Conservation (phyloP, 2,797 vertebrate species). For the Phataginus tricuspis region DNA sequence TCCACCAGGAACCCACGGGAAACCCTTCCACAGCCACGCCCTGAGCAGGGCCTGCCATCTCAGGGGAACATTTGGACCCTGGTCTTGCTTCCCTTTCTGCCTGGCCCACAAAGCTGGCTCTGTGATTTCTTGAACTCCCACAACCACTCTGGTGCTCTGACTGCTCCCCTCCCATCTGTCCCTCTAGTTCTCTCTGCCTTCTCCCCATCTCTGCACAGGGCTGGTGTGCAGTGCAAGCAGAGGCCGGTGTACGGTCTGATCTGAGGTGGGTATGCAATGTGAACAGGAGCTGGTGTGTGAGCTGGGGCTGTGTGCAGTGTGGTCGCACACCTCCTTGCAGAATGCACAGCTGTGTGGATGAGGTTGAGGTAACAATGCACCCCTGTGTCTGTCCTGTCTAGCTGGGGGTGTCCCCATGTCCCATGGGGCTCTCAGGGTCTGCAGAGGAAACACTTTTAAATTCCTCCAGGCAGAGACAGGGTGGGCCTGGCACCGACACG, state of each 20-base stretch:
- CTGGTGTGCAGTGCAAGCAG: too few relatives aligned
- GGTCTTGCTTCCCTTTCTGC: background rate
- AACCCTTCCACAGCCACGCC: background rate
- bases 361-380: background rate
- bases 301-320: too few relatives aligned
- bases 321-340: accelerated
- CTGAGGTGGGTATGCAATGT: too few relatives aligned
- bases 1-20: too few relatives aligned
- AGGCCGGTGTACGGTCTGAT: accelerated
- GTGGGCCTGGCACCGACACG: background rate
- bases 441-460: background rate
- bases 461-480: background rate
- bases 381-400: accelerated
- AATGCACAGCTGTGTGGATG: accelerated
- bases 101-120: background rate
- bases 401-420: background rate
- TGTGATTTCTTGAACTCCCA: background rate
- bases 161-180: accelerated
- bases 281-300: too few relatives aligned
- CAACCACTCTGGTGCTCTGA: accelerated
- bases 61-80: background rate
- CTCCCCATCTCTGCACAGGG: too few relatives aligned
- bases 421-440: accelerated
- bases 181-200: accelerated
- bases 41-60: background rate